A percentile compares a stretch with the other conserved stretches of the same genome.
phyloP scores from a whole-genome alignment of 1,140 invertebrate species.

The Nephila pilipes region DNA sequence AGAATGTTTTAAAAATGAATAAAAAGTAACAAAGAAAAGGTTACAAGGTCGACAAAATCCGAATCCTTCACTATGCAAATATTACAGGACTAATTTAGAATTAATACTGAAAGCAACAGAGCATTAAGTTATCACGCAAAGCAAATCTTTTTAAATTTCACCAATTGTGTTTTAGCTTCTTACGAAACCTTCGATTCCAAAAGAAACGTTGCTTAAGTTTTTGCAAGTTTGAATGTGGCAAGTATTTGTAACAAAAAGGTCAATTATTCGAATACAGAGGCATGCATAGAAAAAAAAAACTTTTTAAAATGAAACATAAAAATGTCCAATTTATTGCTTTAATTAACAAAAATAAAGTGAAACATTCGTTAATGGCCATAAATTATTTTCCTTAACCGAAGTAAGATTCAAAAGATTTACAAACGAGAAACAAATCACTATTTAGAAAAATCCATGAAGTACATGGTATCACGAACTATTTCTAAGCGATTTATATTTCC shows the following conservation, averaged over 20 bases:
- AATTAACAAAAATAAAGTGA: too few species aligned
- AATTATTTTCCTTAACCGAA: too few species aligned
- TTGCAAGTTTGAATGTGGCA: not conserved
- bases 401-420: too few species aligned
- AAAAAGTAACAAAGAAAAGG: not conserved
- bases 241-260: too few species aligned
- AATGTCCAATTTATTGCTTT: not conserved
- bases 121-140: not conserved
- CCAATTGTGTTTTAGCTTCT: not conserved
- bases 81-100: not conserved
- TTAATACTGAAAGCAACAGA: not conserved
- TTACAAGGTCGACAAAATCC: not conserved
- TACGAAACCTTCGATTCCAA: not conserved
- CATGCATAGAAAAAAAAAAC: not conserved
- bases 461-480: too few species aligned
- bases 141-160: not conserved
- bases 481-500: too few species aligned
- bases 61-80: constrained; percentile 1
- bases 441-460: too few species aligned
- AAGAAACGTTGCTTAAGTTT: not conserved
- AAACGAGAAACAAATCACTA: too few species aligned
- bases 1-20: not conserved
- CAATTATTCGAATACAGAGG: too few species aligned
- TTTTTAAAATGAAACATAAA: not conserved
- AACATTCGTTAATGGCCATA: too few species aligned